These are phyloP conservation scores for Acholoe squamosa DNA, from an alignment of 2,888 invertebrate species.

Conservation along the genomic window DNA sequence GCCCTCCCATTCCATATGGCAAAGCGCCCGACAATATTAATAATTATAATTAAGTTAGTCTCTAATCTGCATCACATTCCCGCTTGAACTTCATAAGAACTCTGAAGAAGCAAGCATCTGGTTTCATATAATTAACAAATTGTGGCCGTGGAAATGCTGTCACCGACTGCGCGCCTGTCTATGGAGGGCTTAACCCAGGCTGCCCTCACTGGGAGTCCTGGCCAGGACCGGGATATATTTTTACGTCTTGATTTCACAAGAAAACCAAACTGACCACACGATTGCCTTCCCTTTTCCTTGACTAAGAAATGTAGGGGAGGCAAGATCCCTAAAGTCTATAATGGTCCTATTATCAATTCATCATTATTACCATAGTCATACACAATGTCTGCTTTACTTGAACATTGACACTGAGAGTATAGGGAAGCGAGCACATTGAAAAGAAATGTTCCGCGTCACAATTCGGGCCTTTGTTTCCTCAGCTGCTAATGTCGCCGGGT, in stretches of 20 bases:
- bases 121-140: conserved; percentile 26
- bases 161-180: conserved; percentile 1
- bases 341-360: neutral
- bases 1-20: neutral
- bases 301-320: neutral
- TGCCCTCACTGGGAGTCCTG: neutral
- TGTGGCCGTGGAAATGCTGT: conserved; percentile 41
- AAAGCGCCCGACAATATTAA: neutral
- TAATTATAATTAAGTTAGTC: conserved; percentile 20
- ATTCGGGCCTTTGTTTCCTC: neutral
- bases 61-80: conserved; percentile 42
- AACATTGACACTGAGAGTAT: conserved; percentile 46
- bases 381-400: conserved; percentile 35
- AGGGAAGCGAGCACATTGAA: conserved; percentile 54
- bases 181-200: neutral
- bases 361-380: neutral
- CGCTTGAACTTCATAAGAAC: neutral
- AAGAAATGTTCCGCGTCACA: conserved; percentile 43
- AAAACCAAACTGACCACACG: conserved; percentile 30
- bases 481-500: neutral
- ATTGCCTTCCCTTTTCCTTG: neutral
- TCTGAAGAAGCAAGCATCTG: conserved; percentile 16
- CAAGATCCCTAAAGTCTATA: neutral
- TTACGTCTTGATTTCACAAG: neutral
- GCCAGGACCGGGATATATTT: neutral